Conservation (phyloP, 1,140 invertebrate genomes). For the Conus betulinus region DNA sequence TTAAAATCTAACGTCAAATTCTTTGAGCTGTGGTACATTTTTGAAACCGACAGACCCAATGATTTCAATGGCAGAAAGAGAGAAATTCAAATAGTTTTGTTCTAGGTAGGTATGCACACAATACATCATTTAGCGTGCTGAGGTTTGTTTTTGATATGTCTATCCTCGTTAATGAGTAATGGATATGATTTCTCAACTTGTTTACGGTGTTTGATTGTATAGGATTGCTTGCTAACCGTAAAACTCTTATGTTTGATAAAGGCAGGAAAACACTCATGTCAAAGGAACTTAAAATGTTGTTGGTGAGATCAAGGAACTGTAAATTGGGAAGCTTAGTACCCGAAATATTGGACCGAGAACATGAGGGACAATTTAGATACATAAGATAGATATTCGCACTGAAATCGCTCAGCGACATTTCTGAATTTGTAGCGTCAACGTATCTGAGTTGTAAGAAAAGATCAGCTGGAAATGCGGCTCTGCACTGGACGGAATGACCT, state of each 20-base stretch:
- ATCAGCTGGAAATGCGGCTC: background rate
- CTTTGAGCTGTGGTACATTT: too few species aligned
- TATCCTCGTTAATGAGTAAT: background rate
- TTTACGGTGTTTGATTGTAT: background rate
- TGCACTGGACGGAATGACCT: constrained; percentile 7
- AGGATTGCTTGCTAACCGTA: background rate
- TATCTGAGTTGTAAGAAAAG: too few species aligned
- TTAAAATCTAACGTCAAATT: too few species aligned
- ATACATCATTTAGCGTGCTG: background rate
- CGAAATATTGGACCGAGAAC: background rate
- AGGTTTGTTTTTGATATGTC: background rate
- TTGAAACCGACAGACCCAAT: background rate
- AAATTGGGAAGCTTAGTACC: background rate
- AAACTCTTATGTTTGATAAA: background rate
- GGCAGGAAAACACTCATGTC: background rate
- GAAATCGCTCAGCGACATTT: background rate
- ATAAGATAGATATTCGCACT: background rate
- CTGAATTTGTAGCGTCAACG: background rate
- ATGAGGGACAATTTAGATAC: background rate
- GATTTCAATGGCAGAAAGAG: background rate
- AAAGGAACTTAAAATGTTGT: background rate
- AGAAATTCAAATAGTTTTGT: background rate
- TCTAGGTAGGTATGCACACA: background rate
- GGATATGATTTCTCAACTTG: background rate
- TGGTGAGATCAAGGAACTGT: background rate